Conservation (phyloP, 1,140 invertebrate species). For the Halictus rubicundus region DNA sequence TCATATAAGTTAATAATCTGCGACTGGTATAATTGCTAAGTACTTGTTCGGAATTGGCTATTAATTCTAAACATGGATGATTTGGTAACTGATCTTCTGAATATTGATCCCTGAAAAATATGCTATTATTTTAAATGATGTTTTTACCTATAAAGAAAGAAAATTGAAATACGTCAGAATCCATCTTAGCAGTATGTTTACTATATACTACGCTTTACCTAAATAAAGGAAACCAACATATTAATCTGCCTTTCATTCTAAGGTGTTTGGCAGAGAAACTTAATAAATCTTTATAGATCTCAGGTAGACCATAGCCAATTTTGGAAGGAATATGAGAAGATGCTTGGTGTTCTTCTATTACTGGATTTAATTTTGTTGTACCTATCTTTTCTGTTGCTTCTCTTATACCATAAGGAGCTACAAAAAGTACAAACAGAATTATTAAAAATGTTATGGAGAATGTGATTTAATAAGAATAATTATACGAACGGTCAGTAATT, state of each 20-base stretch:
- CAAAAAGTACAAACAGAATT: slow-evolving; percentile 64
- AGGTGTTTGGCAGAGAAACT: slow-evolving; percentile 90
- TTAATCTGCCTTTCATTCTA: slow-evolving; percentile 87
- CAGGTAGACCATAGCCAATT: slow-evolving; percentile 89
- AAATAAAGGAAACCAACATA: slow-evolving; percentile 95
- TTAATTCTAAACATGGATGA: slow-evolving; percentile 89
- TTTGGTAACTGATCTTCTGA: slow-evolving; percentile 86
- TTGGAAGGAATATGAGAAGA: slow-evolving; percentile 91
- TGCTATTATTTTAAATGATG: slow-evolving; percentile 28
- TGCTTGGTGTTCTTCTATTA: slow-evolving; percentile 84
- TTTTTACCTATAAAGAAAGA: slow-evolving; percentile 28
- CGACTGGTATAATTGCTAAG: slow-evolving; percentile 89
- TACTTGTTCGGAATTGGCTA: slow-evolving; percentile 93
- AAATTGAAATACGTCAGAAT: neutral
- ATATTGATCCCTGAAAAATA: slow-evolving; percentile 86
- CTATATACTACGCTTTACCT: slow-evolving; percentile 79
- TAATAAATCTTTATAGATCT: slow-evolving; percentile 92
- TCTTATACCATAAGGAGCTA: slow-evolving; percentile 97
- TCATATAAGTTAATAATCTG: slow-evolving; percentile 92
- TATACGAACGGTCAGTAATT: slow-evolving; percentile 95
- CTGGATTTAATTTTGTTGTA: slow-evolving; percentile 83
- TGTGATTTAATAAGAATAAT: slow-evolving; percentile 2
- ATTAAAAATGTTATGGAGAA: slow-evolving; percentile 1
- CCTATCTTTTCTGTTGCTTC: slow-evolving; percentile 94
- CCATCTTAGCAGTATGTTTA: neutral